Base-by-base conservation (phyloP, 2,797 vertebrate genomes). In the Champsocephalus esox region DNA sequence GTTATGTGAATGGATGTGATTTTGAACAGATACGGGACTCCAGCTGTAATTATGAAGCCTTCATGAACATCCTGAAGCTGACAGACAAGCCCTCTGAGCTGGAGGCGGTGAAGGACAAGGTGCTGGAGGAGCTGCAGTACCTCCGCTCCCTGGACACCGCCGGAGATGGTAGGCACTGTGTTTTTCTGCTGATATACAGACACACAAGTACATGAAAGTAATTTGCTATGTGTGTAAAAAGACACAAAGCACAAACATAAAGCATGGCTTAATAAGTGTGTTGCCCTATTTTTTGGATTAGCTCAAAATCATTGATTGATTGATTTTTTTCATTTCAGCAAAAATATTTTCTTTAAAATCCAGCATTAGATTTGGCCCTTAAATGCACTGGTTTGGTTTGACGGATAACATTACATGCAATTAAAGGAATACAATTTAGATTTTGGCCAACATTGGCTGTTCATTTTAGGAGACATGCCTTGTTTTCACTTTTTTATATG, bases 1-100 rank as follows among this genome's bases (percentile, higher is more conserved):
- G 13, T 51, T 71, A 63, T 68, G 68, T 82, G 21, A 24, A 19
- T 81, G 70, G 75, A 8, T 74, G 10, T 66, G 9, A 14, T 62
- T 56, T 51, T 44, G 88, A 89, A 70, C 85, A 99, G 98, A 98
- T 99, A 77, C 96, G 95, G 83, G 98, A 99, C 94, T 97, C 97
- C 69, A 98, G 97, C 95, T 99, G 97, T 92, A 98, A 98, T 93
- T 99, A 99, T 73, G 98, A 99, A 96, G 98, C 98, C 94, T 99
- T 99, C 93, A 97, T 99, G 97, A 99, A 97, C 94, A 98, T 99
- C 93, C 95, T 99, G 93, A 99, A 99, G 94, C 93, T 99, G 94
- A 98, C 97, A 57, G 97, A 99, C 94, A 97, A 97, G 85, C 92
- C 96, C 48, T 80, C 96, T 16, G 98, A 99, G 89, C 93, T 99